phyloP scores from a whole-genome alignment of 2,888 invertebrate species.

The Acanthosoma haemorrhoidale region DNA sequence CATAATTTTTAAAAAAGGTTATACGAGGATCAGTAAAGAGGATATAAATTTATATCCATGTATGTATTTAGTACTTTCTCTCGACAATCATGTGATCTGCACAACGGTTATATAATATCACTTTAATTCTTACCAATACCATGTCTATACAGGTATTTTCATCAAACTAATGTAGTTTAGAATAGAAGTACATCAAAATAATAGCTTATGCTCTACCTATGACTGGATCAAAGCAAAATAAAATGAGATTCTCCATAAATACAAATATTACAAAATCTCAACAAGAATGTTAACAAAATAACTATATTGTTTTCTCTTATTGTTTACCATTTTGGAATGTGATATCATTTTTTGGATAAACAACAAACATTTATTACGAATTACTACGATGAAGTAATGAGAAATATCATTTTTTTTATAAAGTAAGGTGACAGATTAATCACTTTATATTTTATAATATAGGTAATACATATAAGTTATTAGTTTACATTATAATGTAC shows the following conservation, averaged over 20 bases:
- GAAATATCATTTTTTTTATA: conserved; percentile 11
- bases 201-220: conserved; percentile 17
- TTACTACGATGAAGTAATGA: background rate
- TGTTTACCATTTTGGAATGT: conserved; percentile 19
- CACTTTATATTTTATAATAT: conserved; percentile 15
- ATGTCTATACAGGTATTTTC: conserved; percentile 36
- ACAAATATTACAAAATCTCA: conserved; percentile 20
- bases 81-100: background rate
- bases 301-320: background rate
- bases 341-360: background rate
- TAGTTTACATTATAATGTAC: conserved; percentile 27
- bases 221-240: conserved; percentile 2
- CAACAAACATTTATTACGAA: background rate
- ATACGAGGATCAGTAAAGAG: conserved; percentile 30
- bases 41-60: conserved; percentile 31
- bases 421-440: conserved; percentile 6
- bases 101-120: conserved; percentile 24
- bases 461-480: conserved; percentile 20
- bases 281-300: conserved; percentile 27
- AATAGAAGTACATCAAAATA: conserved; percentile 35
- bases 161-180: conserved; percentile 37
- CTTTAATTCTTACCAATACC: conserved; percentile 28
- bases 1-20: conserved; percentile 31
- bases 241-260: conserved; percentile 15
- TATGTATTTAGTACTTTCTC: conserved; percentile 19